These are phyloP conservation scores for Megastigmus dorsalis DNA, from an alignment of 2,888 invertebrate species.

Conservation along the genomic window DNA sequence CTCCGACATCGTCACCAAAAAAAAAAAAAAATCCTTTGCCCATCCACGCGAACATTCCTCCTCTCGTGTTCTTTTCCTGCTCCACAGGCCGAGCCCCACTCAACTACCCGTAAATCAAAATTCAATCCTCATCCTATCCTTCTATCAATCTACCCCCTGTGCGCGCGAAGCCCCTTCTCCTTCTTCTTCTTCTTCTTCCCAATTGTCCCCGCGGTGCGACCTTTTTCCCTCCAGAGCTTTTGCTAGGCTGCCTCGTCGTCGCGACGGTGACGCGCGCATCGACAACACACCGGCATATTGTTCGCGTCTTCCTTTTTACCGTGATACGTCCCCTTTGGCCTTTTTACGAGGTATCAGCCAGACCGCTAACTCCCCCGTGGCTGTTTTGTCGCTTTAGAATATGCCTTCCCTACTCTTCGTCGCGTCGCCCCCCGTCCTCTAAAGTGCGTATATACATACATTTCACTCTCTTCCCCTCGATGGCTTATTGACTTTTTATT, in stretches of 20 bases:
- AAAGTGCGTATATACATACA: no score
- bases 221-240: conserved; percentile 5
- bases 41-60: conserved; percentile 1
- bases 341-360: conserved; percentile 12
- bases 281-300: not conserved
- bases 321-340: not conserved
- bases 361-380: not conserved
- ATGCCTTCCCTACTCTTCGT: no score
- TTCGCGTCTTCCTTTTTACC: not conserved
- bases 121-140: conserved; percentile 22
- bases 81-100: not conserved
- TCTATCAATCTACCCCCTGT: not conserved
- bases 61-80: not conserved
- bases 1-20: not conserved
- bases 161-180: not conserved
- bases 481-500: conserved; percentile 32
- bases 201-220: no score
- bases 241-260: no score
- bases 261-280: no score
- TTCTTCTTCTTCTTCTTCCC: no score
- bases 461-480: no score
- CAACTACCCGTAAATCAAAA: conserved; percentile 14
- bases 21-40: not conserved
- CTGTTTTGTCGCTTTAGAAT: conserved; percentile 5
- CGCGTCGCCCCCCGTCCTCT: no score